Evolutionary conservation across 2,888 invertebrate genomes (phyloP), one percentile per base, ranked within the genome.

Genomic region (Apamea sordens): DNA sequence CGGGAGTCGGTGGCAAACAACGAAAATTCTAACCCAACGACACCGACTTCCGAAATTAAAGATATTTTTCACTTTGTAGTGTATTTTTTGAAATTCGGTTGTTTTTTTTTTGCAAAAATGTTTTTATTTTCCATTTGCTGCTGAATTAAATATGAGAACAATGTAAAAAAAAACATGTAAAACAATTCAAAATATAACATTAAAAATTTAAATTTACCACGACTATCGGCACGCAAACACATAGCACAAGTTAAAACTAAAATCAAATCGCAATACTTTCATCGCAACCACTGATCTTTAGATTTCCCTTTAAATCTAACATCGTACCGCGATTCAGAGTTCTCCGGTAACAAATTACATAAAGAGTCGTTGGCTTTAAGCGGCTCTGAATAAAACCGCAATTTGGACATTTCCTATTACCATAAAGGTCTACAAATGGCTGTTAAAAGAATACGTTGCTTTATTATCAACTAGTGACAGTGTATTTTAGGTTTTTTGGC

Each of bases 371-470:
- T 59, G 44, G 71, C 69, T 84, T 79, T 71, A 18, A 71, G 47
- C 41, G 44, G 44, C 69, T 67, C 65, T 72, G 76, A 75, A 85
- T 85, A 85, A 83, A 85, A 78, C 83, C 83, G 64, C 86, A 74
- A 74, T 85, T 86, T 68, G 53, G 50, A 71, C 68, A 68, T 73
- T 65, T 64, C 8, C 13, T 79, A 85, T 86, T 85, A 86, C 65
- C 83, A 85, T 85, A 83, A 83, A 77, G 68, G 72, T 73, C 74
- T 69, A 72, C 47, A 71, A 86, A 77, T 83, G 67, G 63, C 72
- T 79, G 76, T 77, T 77, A 84, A 74, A 79, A 69, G 47, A 76
- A 77, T 18, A 68, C 67, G 74, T 73, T 73, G 65, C 74, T 83
- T 83, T 82, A 83, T 79, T 67, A 63, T 53, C 36, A 73, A 65